These are phyloP conservation scores for Novumbra hubbsi DNA, from an alignment of 2,797 vertebrate genomes.

Conservation along the genomic window DNA sequence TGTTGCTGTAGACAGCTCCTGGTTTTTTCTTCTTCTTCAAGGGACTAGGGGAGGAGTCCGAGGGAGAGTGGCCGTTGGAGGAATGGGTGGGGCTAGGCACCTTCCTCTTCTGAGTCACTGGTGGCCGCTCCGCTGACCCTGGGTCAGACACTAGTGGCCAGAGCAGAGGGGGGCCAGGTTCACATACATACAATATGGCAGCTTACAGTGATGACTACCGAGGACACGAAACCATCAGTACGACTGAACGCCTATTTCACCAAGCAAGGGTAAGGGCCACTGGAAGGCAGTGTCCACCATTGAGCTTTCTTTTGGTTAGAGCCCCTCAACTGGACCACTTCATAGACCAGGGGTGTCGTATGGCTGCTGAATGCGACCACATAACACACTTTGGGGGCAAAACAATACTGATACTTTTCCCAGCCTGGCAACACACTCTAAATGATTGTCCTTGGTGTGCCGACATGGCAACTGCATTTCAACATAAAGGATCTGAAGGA, in stretches of 20 bases:
- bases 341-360: background rate
- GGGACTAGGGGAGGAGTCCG: conserved; percentile 92
- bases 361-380: background rate
- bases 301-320: background rate
- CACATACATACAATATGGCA: background rate
- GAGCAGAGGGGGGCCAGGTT: conserved; percentile 19
- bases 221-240: background rate
- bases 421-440: background rate
- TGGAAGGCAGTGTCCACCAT: background rate
- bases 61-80: conserved; percentile 96
- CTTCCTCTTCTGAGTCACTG: conserved; percentile 87
- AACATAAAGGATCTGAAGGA: background rate
- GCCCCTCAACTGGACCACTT: background rate
- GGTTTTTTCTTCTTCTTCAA: conserved; percentile 99
- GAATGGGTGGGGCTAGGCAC: conserved; percentile 94
- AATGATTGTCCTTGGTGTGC: background rate
- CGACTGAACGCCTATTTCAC: background rate
- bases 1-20: conserved; percentile 85
- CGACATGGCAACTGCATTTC: background rate
- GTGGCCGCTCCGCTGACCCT: conserved; percentile 83
- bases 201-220: background rate
- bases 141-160: conserved; percentile 79
- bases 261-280: background rate
- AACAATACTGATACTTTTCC: background rate
- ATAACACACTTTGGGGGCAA: background rate